Evolutionary conservation across 2,888 invertebrate genomes (phyloP).

Genomic region (Apantesis nais): DNA sequence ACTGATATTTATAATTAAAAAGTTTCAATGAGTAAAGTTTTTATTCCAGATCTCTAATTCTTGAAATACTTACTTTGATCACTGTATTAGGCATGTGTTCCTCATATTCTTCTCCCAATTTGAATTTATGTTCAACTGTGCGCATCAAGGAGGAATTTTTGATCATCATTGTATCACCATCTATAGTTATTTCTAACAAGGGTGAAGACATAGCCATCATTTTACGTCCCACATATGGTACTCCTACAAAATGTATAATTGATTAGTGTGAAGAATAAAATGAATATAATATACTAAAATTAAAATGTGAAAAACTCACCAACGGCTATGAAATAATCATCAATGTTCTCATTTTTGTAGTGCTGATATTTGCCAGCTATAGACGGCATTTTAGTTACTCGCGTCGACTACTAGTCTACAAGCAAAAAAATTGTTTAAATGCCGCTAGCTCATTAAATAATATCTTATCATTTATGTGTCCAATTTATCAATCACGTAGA

Average conservation of each 20-base stretch:
- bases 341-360: constrained; percentile 88
- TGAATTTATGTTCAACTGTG: constrained; percentile 83
- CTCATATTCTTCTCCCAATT: constrained; percentile 87
- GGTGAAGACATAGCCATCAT: constrained; percentile 88
- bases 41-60: not conserved
- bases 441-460: constrained; percentile 10
- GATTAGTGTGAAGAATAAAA: not conserved
- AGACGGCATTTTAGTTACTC: constrained; percentile 80
- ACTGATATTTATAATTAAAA: not conserved
- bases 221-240: constrained; percentile 88
- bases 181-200: constrained; percentile 83
- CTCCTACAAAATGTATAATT: constrained; percentile 73
- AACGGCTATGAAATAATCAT: constrained; percentile 87
- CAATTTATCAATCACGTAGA: constrained; percentile 53
- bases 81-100: constrained; percentile 86
- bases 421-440: not conserved
- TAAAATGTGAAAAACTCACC: constrained; percentile 74
- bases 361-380: constrained; percentile 87
- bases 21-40: not conserved
- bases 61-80: constrained; percentile 67
- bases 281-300: not conserved
- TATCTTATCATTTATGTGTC: constrained; percentile 36
- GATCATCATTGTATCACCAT: constrained; percentile 85
- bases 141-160: constrained; percentile 84
- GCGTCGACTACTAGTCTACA: not conserved